Base-by-base conservation (phyloP, 35 echinoderm and acorn worm genomes). In the Chiridota heheva region DNA sequence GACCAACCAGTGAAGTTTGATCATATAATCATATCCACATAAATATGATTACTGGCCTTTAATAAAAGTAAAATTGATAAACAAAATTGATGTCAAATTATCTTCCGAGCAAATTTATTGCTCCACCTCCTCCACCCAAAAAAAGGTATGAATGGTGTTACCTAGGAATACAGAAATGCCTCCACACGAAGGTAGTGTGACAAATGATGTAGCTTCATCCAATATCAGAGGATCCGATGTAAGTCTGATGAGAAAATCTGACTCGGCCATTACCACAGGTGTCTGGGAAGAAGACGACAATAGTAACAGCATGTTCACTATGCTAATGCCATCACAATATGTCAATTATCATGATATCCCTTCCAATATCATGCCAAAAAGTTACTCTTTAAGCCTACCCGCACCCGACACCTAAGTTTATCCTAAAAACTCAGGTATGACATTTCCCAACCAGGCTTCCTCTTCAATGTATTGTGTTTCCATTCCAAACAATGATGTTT, bases 111-210 rank as follows among this genome's bases (percentile, higher is more conserved):
- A 5, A 60, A 60, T 60, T 60, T 18, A 30, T 18, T 60, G 32
- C 18, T 60, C 8, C 10, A 51, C 47, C 10, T 22, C 10, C 8
- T 10, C 22, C 22, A 51, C 22, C 10, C 10, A 51, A 12, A 51
- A n/a, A 10, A 65, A 16, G 29, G 28, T 10, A 65, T 27, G 24
- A 44, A 10, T 17, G 32, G 30, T 56, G 80, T 89, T 48, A 96
- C 93, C 93, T 33, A 91, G 64, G 42, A 96, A 96, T 15, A 96
- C 45, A 42, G 93, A 96, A 5, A 96, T 67, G 24, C 88, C 93
- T 60, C 93, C 93, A 87, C 79, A 90, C 1, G 88, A 71, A 7
- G 93, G 93, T 7, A 68, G 67, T 2, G 83, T 83, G 27, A 87
- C 75, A 25, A 78, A 70, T 20, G 78, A 28, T 31, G 79, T 75